Percentiles rank a stretch among this genome's conserved stretches.
Evolutionary conservation across 2,113 vertebrate genomes (phyloP).

Genomic region (Sphyrna mokarran): DNA sequence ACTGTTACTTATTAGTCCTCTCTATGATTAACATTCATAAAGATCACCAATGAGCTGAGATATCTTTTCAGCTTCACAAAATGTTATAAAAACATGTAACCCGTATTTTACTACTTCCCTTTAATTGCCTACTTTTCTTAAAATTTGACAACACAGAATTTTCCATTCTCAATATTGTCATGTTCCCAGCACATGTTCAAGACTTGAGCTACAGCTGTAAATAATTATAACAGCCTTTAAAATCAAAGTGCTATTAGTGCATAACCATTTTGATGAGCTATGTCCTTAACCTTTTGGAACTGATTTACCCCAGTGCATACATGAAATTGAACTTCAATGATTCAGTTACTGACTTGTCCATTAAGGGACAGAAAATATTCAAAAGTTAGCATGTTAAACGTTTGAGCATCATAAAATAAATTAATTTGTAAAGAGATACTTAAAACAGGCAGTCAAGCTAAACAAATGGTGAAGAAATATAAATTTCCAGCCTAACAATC

Average conservation of each 20-base stretch:
- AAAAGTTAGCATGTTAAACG: not conserved
- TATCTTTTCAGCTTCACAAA: not conserved
- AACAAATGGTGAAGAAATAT: not conserved
- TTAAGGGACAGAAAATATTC: not conserved
- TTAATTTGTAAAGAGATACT: not conserved
- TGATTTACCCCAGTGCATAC: not conserved
- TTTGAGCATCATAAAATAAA: not conserved
- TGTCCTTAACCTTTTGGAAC: not conserved
- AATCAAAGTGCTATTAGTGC: not conserved
- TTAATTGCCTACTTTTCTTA: not conserved
- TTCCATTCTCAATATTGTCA: not conserved
- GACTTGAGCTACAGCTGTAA: not conserved
- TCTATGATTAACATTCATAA: not conserved
- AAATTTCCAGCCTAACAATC: conserved; percentile 7
- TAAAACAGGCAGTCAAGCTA: not conserved
- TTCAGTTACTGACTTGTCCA: not conserved
- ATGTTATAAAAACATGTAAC: not conserved
- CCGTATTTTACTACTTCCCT: not conserved
- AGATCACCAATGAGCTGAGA: not conserved
- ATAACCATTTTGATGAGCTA: not conserved
- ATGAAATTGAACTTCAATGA: not conserved
- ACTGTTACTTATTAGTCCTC: not conserved
- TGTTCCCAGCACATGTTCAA: not conserved
- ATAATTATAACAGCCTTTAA: not conserved
- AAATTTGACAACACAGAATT: not conserved